A percentile compares a stretch with the other conserved stretches of the same genome.
phyloP scores from a whole-genome alignment of 2,113 vertebrate genomes.

The Syngnathus scovelli region DNA sequence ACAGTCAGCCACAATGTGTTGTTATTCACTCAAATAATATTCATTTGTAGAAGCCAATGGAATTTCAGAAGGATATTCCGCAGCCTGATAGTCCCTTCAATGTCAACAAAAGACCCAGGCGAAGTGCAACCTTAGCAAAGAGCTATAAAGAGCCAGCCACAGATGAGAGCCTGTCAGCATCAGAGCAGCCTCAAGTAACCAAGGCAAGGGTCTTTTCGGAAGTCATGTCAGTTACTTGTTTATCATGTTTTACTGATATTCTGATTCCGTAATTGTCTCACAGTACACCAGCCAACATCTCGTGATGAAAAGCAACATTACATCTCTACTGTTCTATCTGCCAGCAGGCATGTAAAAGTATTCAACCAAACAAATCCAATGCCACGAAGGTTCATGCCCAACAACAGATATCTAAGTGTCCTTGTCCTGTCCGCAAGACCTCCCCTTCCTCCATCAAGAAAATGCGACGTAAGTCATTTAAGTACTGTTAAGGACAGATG shows the following conservation, averaged over 20 bases:
- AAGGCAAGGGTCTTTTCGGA: slow-evolving; percentile 24
- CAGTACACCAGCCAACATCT: not conserved
- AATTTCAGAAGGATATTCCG: slow-evolving; percentile 26
- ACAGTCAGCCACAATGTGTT: slow-evolving; percentile 39
- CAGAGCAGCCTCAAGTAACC: slow-evolving; percentile 13
- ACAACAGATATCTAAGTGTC: slow-evolving; percentile 45
- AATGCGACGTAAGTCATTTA: slow-evolving; percentile 75
- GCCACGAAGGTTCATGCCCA: slow-evolving; percentile 22
- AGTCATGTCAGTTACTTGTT: slow-evolving; percentile 20
- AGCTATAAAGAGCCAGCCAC: slow-evolving; percentile 81
- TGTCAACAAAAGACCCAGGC: slow-evolving; percentile 64
- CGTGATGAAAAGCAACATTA: not conserved
- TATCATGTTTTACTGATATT: not conserved
- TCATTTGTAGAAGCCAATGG: slow-evolving; percentile 12
- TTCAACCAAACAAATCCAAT: slow-evolving; percentile 17
- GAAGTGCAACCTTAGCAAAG: slow-evolving; percentile 67
- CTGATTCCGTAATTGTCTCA: not conserved
- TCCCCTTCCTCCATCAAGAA: slow-evolving; percentile 67
- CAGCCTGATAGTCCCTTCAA: slow-evolving; percentile 3
- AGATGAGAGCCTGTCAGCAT: slow-evolving; percentile 57
- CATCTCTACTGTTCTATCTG: slow-evolving; percentile 9
- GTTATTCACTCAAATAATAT: slow-evolving; percentile 39
- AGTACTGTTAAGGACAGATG: not conserved
- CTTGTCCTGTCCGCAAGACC: slow-evolving; percentile 29
- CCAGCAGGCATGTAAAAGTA: slow-evolving; percentile 14